Percentiles rank a stretch among this genome's conserved stretches.
Evolutionary conservation across 2,113 vertebrate species (phyloP).

Genomic region (Bufo bufo): DNA sequence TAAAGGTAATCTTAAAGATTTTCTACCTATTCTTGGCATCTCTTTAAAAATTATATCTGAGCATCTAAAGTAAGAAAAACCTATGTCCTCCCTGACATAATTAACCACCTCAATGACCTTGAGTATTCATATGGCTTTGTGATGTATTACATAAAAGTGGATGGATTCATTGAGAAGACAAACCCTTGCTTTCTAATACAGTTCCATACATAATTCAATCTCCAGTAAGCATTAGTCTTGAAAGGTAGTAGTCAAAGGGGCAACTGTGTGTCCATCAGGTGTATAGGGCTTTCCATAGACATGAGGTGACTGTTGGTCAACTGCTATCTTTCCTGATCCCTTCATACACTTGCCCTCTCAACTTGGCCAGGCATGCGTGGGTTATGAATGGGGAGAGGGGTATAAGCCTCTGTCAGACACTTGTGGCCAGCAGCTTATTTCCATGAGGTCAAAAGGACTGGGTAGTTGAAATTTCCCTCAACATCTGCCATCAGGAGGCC

Average conservation of each 20-base stretch:
- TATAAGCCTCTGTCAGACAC: too few relatives aligned
- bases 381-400: too few relatives aligned
- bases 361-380: too few relatives aligned
- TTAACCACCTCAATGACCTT: neutral
- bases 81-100: neutral
- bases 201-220: neutral
- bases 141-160: neutral
- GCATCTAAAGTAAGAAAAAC: neutral
- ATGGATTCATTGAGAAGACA: neutral
- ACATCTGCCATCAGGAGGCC: too few relatives aligned
- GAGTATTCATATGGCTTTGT: neutral
- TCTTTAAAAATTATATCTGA: neutral
- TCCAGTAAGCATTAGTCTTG: neutral
- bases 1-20: slow-evolving; percentile 2
- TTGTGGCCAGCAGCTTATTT: too few relatives aligned
- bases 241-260: neutral
- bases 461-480: too few relatives aligned
- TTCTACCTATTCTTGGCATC: neutral
- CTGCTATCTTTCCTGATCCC: too few relatives aligned
- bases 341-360: too few relatives aligned
- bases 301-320: too few relatives aligned
- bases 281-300: too few relatives aligned
- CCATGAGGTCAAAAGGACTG: too few relatives aligned
- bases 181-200: neutral
- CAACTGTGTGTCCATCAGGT: too few relatives aligned